A percentile compares a stretch with the other conserved stretches of the same genome.
phyloP scores from a whole-genome alignment of 2,113 vertebrate genomes.

The Poicephalus meyeri region DNA sequence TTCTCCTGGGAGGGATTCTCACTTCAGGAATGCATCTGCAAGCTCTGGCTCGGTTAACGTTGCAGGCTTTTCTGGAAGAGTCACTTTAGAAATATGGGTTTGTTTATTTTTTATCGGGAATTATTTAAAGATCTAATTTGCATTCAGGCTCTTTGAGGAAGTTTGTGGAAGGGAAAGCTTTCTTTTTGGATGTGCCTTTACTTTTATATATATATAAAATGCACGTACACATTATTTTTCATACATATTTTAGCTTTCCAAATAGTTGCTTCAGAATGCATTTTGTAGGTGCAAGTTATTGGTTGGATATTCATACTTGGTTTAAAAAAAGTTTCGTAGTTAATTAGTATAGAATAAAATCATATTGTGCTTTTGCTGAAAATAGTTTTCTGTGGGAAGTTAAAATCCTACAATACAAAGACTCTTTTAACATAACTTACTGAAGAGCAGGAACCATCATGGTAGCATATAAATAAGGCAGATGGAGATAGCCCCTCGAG shows the following conservation, averaged over 20 bases:
- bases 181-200: background rate
- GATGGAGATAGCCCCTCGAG: constrained; percentile 31
- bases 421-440: background rate
- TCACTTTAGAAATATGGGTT: background rate
- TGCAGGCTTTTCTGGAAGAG: constrained; percentile 8
- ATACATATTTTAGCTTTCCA: background rate
- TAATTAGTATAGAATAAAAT: constrained; percentile 14
- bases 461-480: constrained; percentile 32
- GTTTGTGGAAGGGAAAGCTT: background rate
- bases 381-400: background rate
- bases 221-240: background rate
- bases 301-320: background rate
- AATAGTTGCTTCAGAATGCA: background rate
- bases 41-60: background rate
- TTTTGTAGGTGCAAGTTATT: background rate
- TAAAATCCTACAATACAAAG: background rate
- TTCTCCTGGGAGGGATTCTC: background rate
- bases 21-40: background rate
- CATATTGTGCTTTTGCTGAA: background rate
- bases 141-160: background rate
- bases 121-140: background rate
- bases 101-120: background rate
- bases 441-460: constrained; percentile 7
- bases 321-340: background rate
- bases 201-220: background rate